Evolutionary conservation across 2,888 invertebrate genomes (phyloP).

Genomic region (Hyposoter didymator): DNA sequence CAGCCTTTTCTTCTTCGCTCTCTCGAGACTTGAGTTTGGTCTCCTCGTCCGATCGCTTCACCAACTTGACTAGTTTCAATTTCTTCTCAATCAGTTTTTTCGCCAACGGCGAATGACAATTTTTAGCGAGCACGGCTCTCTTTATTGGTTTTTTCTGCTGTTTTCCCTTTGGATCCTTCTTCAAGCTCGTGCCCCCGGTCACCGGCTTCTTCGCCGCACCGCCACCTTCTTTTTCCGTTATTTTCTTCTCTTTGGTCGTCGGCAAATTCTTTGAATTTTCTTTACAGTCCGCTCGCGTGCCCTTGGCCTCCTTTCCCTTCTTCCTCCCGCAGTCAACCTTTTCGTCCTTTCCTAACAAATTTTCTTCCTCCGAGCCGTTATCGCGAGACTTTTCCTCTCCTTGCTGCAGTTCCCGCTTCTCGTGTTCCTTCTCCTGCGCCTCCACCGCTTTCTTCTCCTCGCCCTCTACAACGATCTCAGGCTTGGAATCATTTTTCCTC

Average conservation of each 20-base stretch:
- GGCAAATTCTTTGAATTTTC: slow-evolving; percentile 76
- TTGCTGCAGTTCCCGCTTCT: not conserved
- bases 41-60: slow-evolving; percentile 72
- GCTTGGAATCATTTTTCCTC: slow-evolving; percentile 64
- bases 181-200: slow-evolving; percentile 54
- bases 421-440: slow-evolving; percentile 48
- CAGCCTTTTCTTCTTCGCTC: slow-evolving; percentile 31
- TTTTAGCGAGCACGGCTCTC: slow-evolving; percentile 76
- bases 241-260: slow-evolving; percentile 79
- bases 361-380: slow-evolving; percentile 65
- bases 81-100: slow-evolving; percentile 81
- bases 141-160: slow-evolving; percentile 64
- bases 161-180: slow-evolving; percentile 76
- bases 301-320: slow-evolving; percentile 79
- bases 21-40: slow-evolving; percentile 47
- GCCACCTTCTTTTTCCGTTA: slow-evolving; percentile 77
- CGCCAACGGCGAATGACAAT: slow-evolving; percentile 76
- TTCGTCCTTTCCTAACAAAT: slow-evolving; percentile 62
- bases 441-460: slow-evolving; percentile 70
- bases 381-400: slow-evolving; percentile 61
- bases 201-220: slow-evolving; percentile 75
- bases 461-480: slow-evolving; percentile 1
- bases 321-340: slow-evolving; percentile 73
- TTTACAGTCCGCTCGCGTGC: slow-evolving; percentile 76
- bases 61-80: slow-evolving; percentile 80